These are phyloP conservation scores for Zosterops lateralis DNA, from an alignment of 2,113 vertebrate species.

Conservation along the genomic window DNA sequence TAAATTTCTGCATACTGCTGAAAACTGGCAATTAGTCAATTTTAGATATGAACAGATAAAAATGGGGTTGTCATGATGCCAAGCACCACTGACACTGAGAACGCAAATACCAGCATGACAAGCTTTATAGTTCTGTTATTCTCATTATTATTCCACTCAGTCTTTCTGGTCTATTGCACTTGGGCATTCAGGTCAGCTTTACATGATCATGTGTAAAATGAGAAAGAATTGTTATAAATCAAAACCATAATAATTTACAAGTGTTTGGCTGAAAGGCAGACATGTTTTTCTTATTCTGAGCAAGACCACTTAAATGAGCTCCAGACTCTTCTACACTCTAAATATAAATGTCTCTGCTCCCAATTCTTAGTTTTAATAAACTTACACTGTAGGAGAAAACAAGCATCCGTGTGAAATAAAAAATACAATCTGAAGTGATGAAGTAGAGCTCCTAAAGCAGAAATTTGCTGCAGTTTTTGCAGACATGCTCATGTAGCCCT, in stretches of 20 bases:
- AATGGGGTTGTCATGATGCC: slow-evolving; percentile 3
- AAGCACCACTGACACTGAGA: background rate
- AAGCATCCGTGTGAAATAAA: background rate
- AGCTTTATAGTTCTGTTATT: background rate
- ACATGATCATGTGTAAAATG: background rate
- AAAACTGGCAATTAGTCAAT: slow-evolving; percentile 10
- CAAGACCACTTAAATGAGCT: background rate
- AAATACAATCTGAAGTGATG: background rate
- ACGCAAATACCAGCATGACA: background rate
- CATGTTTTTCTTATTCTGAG: background rate
- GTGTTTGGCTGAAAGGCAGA: background rate
- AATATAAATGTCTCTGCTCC: background rate
- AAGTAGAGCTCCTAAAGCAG: background rate
- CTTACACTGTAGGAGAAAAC: background rate
- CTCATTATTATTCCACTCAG: background rate
- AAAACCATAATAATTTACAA: background rate
- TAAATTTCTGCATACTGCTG: background rate
- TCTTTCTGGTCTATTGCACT: background rate
- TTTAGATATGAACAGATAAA: background rate
- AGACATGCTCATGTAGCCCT: fast-evolving
- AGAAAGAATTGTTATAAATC: background rate
- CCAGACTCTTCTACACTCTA: background rate
- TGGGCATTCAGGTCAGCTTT: background rate
- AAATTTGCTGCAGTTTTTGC: background rate
- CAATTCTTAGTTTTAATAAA: background rate